Conservation (phyloP, 1,140 invertebrate species). For the Caligus rogercresseyi region DNA sequence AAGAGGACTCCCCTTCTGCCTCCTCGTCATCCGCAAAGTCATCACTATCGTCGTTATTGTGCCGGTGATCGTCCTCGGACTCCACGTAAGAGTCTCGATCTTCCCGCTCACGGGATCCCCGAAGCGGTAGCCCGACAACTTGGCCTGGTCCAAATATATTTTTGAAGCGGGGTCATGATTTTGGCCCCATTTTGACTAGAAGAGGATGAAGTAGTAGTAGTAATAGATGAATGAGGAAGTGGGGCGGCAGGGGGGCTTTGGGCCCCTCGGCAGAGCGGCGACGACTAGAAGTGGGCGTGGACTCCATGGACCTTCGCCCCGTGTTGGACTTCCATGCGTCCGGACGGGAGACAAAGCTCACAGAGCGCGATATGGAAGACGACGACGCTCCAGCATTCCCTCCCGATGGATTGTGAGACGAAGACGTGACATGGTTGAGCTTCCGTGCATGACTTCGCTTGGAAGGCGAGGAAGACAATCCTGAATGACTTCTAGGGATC, state of each 20-base stretch:
- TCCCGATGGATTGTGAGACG: constrained; percentile 36
- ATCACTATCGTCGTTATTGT: constrained; percentile 40
- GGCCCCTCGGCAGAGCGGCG: not conserved
- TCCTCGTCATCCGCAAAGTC: constrained; percentile 47
- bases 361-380: not conserved
- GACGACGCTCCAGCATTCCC: constrained; percentile 5
- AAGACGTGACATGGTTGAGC: no score
- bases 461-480: constrained; percentile 41
- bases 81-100: constrained; percentile 31
- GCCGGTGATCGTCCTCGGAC: constrained; percentile 29
- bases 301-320: constrained; percentile 30
- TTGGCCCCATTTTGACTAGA: constrained; percentile 30
- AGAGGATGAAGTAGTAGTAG: not conserved
- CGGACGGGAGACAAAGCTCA: not conserved
- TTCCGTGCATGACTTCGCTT: not conserved
- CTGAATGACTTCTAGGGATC: constrained; percentile 52
- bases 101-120: constrained; percentile 46
- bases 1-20: constrained; percentile 21
- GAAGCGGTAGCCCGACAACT: constrained; percentile 43
- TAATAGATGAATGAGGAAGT: not conserved
- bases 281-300: constrained; percentile 29
- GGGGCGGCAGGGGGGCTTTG: not conserved
- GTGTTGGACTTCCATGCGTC: not conserved
- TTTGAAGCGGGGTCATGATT: constrained; percentile 59
- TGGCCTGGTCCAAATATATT: constrained; percentile 64